These are phyloP conservation scores for Todiramphus chloris DNA, from an alignment of 2,113 vertebrate genomes.

Conservation along the genomic window DNA sequence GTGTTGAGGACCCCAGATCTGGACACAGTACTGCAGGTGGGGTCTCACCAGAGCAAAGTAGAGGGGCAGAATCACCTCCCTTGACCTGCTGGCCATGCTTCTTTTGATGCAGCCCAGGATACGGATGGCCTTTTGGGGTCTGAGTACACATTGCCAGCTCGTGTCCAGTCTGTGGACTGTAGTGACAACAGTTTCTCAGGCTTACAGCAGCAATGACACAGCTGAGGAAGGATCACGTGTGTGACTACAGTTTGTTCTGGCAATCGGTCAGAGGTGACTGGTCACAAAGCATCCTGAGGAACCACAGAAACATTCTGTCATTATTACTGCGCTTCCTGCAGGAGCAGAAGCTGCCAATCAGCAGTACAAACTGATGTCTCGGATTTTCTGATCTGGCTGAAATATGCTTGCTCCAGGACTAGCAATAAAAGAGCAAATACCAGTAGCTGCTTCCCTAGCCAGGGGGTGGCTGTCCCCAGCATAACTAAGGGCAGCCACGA, in stretches of 20 bases:
- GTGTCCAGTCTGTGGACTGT: not conserved
- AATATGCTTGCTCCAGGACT: not conserved
- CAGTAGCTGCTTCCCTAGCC: not conserved
- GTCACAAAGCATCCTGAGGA: not conserved
- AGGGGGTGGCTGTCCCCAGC: not conserved
- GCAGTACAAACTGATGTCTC: not conserved
- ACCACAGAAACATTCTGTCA: not conserved
- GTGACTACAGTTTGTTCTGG: not conserved
- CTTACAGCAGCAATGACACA: not conserved
- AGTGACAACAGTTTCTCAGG: not conserved
- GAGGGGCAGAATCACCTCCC: not conserved
- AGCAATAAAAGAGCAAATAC: not conserved
- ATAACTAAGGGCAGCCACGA: not conserved
- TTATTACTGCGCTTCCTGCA: not conserved
- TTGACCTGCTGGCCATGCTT: not conserved
- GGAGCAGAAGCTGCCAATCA: not conserved
- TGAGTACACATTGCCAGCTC: rapidly evolving
- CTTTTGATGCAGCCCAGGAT: not conserved
- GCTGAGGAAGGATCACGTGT: rapidly evolving
- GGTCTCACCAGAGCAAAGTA: not conserved
- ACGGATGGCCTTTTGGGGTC: not conserved
- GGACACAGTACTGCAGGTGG: not conserved
- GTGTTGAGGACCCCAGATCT: not conserved
- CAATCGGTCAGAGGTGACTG: not conserved
- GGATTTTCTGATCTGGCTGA: not conserved